Conservation (phyloP, 2,888 invertebrate genomes). For the Clanis bilineata region DNA sequence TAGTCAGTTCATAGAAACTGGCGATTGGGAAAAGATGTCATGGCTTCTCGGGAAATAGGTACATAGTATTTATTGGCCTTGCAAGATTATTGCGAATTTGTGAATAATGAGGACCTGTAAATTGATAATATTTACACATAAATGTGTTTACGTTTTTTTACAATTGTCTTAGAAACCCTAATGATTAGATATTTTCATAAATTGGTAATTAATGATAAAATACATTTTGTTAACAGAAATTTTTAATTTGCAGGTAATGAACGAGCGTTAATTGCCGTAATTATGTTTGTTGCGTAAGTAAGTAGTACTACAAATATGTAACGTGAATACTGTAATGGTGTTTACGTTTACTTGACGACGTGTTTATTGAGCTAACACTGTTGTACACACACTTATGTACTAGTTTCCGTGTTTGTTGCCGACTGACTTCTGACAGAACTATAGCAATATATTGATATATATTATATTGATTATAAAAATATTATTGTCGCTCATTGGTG, state of each 20-base stretch:
- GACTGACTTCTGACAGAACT: background rate
- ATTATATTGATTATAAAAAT: too few relatives aligned
- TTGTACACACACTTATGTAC: background rate
- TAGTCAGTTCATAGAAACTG: background rate
- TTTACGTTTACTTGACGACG: conserved; percentile 13
- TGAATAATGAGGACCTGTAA: too few relatives aligned
- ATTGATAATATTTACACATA: too few relatives aligned
- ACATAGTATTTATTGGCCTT: too few relatives aligned
- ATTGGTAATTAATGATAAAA: too few relatives aligned
- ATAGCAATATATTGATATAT: background rate
- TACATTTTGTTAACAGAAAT: background rate
- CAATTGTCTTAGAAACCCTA: too few relatives aligned
- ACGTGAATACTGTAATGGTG: conserved; percentile 6
- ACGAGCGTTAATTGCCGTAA: conserved; percentile 9
- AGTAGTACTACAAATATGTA: conserved; percentile 14
- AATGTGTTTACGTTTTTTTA: too few relatives aligned
- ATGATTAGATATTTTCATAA: too few relatives aligned
- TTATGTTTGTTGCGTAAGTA: conserved; percentile 4
- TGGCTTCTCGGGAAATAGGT: background rate
- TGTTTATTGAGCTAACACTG: conserved; percentile 1
- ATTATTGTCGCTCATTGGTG: too few relatives aligned
- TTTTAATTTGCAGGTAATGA: conserved; percentile 16
- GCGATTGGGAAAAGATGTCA: background rate
- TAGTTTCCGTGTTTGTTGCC: background rate
- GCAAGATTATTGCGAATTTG: too few relatives aligned